Base-by-base conservation (phyloP, 2,888 invertebrate species). In the Caenorhabditis sp. region DNA sequence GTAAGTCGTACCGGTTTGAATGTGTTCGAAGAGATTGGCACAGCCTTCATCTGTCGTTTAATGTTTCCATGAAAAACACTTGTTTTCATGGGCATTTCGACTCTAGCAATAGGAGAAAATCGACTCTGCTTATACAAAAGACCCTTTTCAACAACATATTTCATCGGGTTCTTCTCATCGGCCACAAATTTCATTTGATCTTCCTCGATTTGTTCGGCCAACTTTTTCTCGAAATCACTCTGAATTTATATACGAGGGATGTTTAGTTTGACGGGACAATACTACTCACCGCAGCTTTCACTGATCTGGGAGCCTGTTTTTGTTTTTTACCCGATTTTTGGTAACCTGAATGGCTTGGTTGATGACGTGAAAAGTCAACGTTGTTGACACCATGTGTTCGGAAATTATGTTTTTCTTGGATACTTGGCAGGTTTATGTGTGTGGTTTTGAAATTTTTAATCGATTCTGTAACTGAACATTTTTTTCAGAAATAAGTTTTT, bases 161-260 rank as follows among this genome's bases (percentile, higher is more conserved):
- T 74, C 69, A 74, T 62, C 8, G 73, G 73, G 50, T 74, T 74
- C 53, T 58, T 62, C 37, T 74, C 73, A 31, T 69, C 69, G 27
- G 65, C 69, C 3, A 74, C 73, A n/a, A 74, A 74, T 49, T 74
- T 69, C 58, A 74, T 24, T 36, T 74, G 69, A 49, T 74, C 69
- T 27, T 69, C 73, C 21, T 74, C 73, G 62, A 74, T 74, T 54
- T 69, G 66, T 5, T 60, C 59, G 0, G 73, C 73, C 14, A 74
- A 36, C n/a, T 69, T 62, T 43, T 57, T 3, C 27, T 74, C 73
- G 60, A 61, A 73, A 19, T 65, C 65, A 23, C 58, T 65, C 72
- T 72, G 63, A 21, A 61, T n/a, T n/a, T n/a, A 61, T 12, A n/a
- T 51, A n/a, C n/a, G n/a, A n/a, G n/a, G n/a, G n/a, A n/a, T n/a